phyloP scores from a whole-genome alignment of 2,888 invertebrate species.

The Physocephala rufipes region DNA sequence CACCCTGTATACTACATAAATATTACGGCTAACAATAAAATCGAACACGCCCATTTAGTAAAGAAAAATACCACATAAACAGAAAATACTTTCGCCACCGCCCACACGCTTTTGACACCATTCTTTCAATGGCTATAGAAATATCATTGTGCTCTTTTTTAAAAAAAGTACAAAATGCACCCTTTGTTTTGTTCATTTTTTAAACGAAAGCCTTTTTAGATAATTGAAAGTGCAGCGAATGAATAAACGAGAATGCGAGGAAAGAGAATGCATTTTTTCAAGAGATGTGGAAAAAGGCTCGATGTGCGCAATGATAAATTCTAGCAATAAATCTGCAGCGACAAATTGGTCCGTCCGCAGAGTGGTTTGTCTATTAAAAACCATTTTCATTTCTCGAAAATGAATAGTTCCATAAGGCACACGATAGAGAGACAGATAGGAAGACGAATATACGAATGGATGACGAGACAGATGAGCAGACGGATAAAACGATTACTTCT shows the following conservation, averaged over 20 bases:
- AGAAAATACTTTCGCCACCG: too few relatives aligned
- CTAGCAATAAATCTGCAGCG: constrained; percentile 17
- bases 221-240: constrained; percentile 22
- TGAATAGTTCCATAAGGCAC: background rate
- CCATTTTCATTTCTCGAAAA: background rate
- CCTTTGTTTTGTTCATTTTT: constrained; percentile 19
- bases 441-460: too few relatives aligned
- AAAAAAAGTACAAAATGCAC: background rate
- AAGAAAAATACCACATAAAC: too few relatives aligned
- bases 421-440: too few relatives aligned
- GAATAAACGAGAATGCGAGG: background rate
- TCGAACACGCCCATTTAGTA: too few relatives aligned
- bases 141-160: too few relatives aligned
- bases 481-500: background rate
- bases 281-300: background rate
- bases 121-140: too few relatives aligned
- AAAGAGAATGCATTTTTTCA: background rate
- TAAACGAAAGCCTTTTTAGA: constrained; percentile 24
- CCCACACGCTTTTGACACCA: too few relatives aligned
- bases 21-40: too few relatives aligned
- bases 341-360: constrained; percentile 16
- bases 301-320: constrained; percentile 1
- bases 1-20: too few relatives aligned
- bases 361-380: constrained; percentile 12
- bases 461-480: too few relatives aligned